Base-by-base conservation (phyloP, 1,140 invertebrate genomes). In the Bombus ignitus region DNA sequence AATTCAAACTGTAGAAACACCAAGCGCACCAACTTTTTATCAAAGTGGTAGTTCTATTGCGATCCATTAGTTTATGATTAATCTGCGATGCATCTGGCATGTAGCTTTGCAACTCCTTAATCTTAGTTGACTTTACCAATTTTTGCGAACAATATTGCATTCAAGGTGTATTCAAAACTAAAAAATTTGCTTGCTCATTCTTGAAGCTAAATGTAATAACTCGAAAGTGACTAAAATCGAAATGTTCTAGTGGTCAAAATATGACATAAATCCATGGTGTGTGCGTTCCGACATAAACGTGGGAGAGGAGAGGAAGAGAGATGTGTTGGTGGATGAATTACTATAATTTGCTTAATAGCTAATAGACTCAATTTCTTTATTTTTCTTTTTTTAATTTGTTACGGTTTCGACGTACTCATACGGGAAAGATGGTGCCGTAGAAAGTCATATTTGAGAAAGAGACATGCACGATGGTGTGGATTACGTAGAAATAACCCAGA, bases 311-410 rank as follows among this genome's bases (percentile, higher is more conserved):
- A 90, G 81, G 81, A 82, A 87, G 79, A 90, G 90, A 93, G 90
- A 94, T 94, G 93, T 92, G 91, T 93, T 90, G 92, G 89, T 90
- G 92, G 91, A 91, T 93, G 91, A 93, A 94, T 92, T 92, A 93
- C 92, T 91, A 93, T 91, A 93, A 94, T 93, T 93, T 94, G 90
- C 93, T 93, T 91, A 93, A 93, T 89, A 93, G 91, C 88, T 93
- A 92, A 92, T 93, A 91, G 91, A 92, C 91, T 92, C 89, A 92
- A 73, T 80, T 72, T 44, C 39, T 53, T 37, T 39, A 35, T 18
- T 47, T 28, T 32, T 74, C 42, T 13, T 44, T 76, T 57, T 77
- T 77, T 53, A 47, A 82, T 83, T 83, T 53, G 4, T 39, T 8
- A 47, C 5, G 28, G 18, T 25, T 59, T 79, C 25, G 15, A 66